Evolutionary conservation across 2,113 vertebrate genomes (phyloP), one percentile per base, ranked within the genome.

Genomic region (Sardina pilchardus): DNA sequence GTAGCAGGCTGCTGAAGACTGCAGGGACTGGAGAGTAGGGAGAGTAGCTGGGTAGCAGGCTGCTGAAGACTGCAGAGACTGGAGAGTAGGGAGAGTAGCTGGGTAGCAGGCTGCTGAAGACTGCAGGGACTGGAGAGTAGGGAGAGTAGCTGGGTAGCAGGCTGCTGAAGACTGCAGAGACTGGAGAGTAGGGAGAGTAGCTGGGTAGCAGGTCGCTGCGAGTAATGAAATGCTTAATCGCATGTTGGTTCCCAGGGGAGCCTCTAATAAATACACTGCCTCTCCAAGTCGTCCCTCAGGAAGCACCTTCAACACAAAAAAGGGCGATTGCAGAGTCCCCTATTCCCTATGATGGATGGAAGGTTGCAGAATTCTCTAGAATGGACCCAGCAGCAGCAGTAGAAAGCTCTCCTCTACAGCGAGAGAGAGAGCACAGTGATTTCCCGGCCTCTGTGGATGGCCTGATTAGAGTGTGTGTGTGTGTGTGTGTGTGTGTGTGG

Each of bases 221-320:
- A 78, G 36, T 78, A 78, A 78, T 78, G 71, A 71, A 71, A 71
- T 71, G 63, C 30, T 16, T 78, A 78, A 78, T 78, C 30, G 71
- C 14, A 34, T 78, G 30, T 78, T 36, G 14, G 14, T 36, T 78
- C 71, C 71, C 30, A 3, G 30, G 71, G 19, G 71, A 36, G 71
- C 3, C 34, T 16, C 10, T 16, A 78, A 78, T 36, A 34, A 78
- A 78, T 16, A 34, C 26, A 34, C 30, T 3, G 34, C 30, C 71
- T 78, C 36, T 34, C 12, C 34, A 17, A 75, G 71, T 75, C 12
- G 16, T 36, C 71, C 71, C 71, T 17, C 14, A 14, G 71, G 34
- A 6, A 17, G 71, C 12, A 17, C 34, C 4, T 16, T 5, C 10
- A 36, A 17, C n/a, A 30, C 0, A 78, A 36, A 78, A 78, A 78